These are phyloP conservation scores for Taxidea taxus DNA, from an alignment of 2,113 vertebrate species.

Conservation along the genomic window DNA sequence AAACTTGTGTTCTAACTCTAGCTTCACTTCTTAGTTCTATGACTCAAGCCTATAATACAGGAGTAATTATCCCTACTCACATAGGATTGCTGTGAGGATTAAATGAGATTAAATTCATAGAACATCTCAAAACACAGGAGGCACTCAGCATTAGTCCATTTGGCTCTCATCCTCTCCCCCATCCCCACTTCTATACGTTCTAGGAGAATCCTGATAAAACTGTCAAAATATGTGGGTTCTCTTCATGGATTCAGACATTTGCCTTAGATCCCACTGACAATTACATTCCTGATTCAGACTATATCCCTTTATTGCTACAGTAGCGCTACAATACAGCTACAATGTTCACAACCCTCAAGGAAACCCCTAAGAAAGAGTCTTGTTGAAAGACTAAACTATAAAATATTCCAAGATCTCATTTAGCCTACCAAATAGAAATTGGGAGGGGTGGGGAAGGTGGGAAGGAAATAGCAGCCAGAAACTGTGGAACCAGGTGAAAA, in stretches of 20 bases:
- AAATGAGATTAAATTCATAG: background rate
- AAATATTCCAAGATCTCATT: background rate
- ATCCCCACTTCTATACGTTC: background rate
- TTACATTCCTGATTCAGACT: background rate
- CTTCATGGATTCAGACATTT: conserved; percentile 4
- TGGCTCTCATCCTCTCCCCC: background rate
- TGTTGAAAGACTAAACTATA: conserved; percentile 6
- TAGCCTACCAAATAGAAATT: background rate
- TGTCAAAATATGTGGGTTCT: background rate
- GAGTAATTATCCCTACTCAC: conserved; percentile 23
- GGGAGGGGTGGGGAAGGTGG: background rate
- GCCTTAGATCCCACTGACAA: background rate
- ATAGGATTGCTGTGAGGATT: background rate
- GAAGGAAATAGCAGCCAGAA: background rate
- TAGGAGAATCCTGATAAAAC: background rate
- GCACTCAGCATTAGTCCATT: background rate
- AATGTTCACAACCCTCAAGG: background rate
- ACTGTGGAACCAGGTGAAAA: background rate
- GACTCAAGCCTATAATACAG: background rate
- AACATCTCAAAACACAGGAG: conserved; percentile 8
- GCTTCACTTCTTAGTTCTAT: conserved; percentile 1
- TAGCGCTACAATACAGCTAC: background rate
- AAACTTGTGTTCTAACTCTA: conserved; percentile 30
- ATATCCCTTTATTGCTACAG: background rate
- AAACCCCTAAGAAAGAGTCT: background rate